Evolutionary conservation across 1,140 invertebrate genomes (phyloP).

Genomic region (Ceratina calcarata): DNA sequence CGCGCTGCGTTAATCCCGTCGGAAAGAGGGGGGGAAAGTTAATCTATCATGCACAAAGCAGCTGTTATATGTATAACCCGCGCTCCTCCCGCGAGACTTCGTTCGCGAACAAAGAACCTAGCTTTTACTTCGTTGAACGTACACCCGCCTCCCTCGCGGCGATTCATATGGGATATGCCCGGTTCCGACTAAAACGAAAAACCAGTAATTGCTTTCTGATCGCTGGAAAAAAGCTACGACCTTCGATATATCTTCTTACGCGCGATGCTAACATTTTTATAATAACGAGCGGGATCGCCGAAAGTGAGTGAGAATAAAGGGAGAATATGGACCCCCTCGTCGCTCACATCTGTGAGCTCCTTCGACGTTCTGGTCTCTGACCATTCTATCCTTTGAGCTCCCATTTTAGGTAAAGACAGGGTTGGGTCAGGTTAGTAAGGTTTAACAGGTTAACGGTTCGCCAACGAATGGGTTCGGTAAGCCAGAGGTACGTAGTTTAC

Average conservation of each 20-base stretch:
- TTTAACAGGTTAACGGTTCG: too few species aligned
- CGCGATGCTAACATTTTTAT: not conserved
- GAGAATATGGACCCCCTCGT: too few species aligned
- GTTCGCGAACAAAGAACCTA: slow-evolving; percentile 21
- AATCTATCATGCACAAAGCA: slow-evolving; percentile 58
- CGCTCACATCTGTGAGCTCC: too few species aligned
- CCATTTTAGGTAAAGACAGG: not conserved
- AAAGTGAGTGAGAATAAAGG: too few species aligned
- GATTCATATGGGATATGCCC: not conserved
- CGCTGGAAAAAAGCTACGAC: not conserved
- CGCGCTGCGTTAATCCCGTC: slow-evolving; percentile 46
- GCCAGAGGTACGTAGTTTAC: too few species aligned
- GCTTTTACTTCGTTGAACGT: slow-evolving; percentile 39
- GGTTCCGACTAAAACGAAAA: slow-evolving; percentile 1
- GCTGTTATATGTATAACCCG: too few species aligned
- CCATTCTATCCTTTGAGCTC: too few species aligned
- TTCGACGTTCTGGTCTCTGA: too few species aligned
- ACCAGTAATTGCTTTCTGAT: slow-evolving; percentile 1
- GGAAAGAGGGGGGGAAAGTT: slow-evolving; percentile 20
- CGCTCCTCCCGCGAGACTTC: not conserved
- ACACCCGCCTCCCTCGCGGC: not conserved
- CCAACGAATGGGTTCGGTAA: too few species aligned
- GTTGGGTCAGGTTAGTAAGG: too few species aligned
- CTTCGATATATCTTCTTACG: not conserved
- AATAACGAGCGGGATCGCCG: too few species aligned